Conservation (phyloP, 2,797 vertebrate genomes). For the Todus mexicanus region DNA sequence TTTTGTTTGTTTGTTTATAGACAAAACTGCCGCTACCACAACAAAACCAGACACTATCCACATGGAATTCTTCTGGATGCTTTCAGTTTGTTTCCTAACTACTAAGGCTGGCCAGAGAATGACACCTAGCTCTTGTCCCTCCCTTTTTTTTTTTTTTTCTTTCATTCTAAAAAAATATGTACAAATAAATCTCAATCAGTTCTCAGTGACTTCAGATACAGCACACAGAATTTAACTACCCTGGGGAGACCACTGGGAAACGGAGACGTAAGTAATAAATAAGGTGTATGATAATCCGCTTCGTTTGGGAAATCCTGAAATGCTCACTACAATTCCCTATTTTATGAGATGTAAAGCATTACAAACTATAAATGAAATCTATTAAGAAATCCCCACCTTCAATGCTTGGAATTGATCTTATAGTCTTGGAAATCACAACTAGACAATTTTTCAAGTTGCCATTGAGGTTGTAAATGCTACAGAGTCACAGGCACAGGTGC, state of each 20-base stretch:
- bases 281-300: not conserved
- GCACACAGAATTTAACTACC: not conserved
- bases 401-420: too few species aligned
- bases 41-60: not conserved
- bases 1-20: not conserved
- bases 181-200: not conserved
- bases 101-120: conserved; percentile 5
- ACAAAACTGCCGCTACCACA: not conserved
- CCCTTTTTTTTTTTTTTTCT: not conserved
- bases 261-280: not conserved
- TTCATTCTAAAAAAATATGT: not conserved
- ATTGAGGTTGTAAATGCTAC: not conserved
- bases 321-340: not conserved
- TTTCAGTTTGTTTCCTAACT: not conserved
- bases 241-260: not conserved
- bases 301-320: not conserved
- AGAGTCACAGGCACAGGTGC: not conserved
- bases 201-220: not conserved
- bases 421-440: not conserved
- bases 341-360: not conserved
- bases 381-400: not conserved
- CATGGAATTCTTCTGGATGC: not conserved
- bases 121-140: conserved; percentile 1
- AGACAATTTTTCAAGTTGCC: not conserved
- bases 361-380: not conserved